phyloP scores from a whole-genome alignment of 2,797 vertebrate species.

The Oreochromis grahami region DNA sequence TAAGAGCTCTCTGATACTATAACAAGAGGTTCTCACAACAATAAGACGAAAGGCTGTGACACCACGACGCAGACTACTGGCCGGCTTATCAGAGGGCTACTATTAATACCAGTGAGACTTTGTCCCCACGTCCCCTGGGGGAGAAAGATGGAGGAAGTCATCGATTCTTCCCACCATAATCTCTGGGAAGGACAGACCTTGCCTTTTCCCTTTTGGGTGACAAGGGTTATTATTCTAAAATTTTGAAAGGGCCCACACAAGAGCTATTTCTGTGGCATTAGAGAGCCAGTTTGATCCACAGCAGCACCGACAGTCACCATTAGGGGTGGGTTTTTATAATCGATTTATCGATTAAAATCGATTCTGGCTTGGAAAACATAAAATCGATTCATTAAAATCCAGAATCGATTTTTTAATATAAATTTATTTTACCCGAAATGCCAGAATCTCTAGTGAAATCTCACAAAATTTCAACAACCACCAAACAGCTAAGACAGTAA shows the following conservation, averaged over 20 bases:
- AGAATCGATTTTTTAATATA: too few species aligned
- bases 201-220: slow-evolving; percentile 64
- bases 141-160: slow-evolving; percentile 69
- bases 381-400: too few species aligned
- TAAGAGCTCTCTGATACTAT: slow-evolving; percentile 40
- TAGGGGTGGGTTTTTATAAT: too few species aligned
- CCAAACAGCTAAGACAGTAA: too few species aligned
- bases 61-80: slow-evolving; percentile 4
- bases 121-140: slow-evolving; percentile 54
- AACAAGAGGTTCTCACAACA: slow-evolving; percentile 53
- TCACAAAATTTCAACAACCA: too few species aligned
- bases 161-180: slow-evolving; percentile 74
- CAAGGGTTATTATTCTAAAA: slow-evolving; percentile 57
- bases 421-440: too few species aligned
- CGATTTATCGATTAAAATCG: too few species aligned
- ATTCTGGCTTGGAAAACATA: too few species aligned
- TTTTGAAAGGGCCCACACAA: slow-evolving; percentile 38
- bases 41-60: slow-evolving; percentile 20
- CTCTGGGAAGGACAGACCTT: slow-evolving; percentile 68
- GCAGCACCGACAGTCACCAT: not conserved
- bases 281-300: not conserved
- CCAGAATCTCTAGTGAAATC: too few species aligned
- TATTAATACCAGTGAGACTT: slow-evolving; percentile 68
- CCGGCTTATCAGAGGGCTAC: slow-evolving; percentile 47
- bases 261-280: slow-evolving; percentile 55